Conservation (phyloP, 2,113 vertebrate species). For the Brevimyrus niger region DNA sequence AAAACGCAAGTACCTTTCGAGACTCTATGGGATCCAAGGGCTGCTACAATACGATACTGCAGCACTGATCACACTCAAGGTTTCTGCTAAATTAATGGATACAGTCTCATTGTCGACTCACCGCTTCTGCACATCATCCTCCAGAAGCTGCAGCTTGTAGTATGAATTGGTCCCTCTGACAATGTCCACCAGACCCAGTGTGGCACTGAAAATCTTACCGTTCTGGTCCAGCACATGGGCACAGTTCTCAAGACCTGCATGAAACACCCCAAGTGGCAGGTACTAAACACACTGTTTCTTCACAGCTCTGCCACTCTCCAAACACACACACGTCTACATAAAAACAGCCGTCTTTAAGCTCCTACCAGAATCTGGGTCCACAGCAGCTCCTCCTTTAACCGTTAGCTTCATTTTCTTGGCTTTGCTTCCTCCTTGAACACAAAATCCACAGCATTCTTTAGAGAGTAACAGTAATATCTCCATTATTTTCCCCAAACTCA, state of each 20-base stretch:
- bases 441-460: neutral
- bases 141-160: constrained; percentile 92
- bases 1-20: too few species aligned
- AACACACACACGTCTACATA: neutral
- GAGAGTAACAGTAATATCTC: neutral
- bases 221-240: constrained; percentile 90
- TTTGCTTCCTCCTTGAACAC: constrained; percentile 71
- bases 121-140: constrained; percentile 88
- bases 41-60: too few species aligned
- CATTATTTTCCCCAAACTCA: neutral
- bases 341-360: neutral
- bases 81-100: neutral
- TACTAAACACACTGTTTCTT: neutral
- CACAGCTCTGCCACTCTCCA: neutral
- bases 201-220: constrained; percentile 92
- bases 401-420: constrained; percentile 95
- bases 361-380: constrained; percentile 90
- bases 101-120: constrained; percentile 34
- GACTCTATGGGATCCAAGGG: too few species aligned
- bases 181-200: constrained; percentile 89
- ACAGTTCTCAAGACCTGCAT: constrained; percentile 81
- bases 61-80: neutral
- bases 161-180: constrained; percentile 93
- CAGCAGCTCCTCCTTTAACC: constrained; percentile 93
- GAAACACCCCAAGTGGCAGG: neutral